Percentiles rank a stretch among this genome's conserved stretches.
These are phyloP conservation scores for Trichonephila clavipes DNA, from an alignment of 1,140 invertebrate genomes.

Conservation along the genomic window DNA sequence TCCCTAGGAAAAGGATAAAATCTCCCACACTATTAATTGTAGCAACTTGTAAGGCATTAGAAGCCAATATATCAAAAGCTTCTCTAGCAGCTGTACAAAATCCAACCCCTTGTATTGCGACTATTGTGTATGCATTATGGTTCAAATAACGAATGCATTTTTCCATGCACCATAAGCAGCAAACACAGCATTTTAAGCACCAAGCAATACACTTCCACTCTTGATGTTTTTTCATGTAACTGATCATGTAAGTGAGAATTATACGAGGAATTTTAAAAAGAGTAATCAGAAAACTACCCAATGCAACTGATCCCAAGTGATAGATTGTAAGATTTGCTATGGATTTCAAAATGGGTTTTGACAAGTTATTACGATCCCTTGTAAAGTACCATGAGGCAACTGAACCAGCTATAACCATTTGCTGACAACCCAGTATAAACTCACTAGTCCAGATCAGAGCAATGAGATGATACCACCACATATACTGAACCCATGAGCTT, in stretches of 20 bases:
- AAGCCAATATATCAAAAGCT: slow-evolving; percentile 90
- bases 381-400: slow-evolving; percentile 89
- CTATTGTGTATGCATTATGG: slow-evolving; percentile 90
- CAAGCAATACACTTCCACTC: slow-evolving; percentile 58
- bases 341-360: slow-evolving; percentile 84
- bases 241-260: slow-evolving; percentile 81
- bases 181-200: slow-evolving; percentile 85
- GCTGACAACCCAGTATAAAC: slow-evolving; percentile 89
- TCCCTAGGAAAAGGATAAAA: slow-evolving; percentile 96
- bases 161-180: slow-evolving; percentile 88
- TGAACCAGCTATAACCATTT: slow-evolving; percentile 88
- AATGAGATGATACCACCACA: slow-evolving; percentile 84
- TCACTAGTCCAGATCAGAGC: slow-evolving; percentile 87
- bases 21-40: slow-evolving; percentile 97
- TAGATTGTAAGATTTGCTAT: slow-evolving; percentile 85
- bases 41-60: slow-evolving; percentile 92
- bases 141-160: slow-evolving; percentile 87
- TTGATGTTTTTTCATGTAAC: slow-evolving; percentile 60
- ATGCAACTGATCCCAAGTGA: slow-evolving; percentile 89
- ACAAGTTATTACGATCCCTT: slow-evolving; percentile 86
- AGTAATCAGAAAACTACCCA: slow-evolving; percentile 89
- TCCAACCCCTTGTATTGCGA: slow-evolving; percentile 87
- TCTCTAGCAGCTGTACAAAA: slow-evolving; percentile 86
- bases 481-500: slow-evolving; percentile 80
- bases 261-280: slow-evolving; percentile 86